These are phyloP conservation scores for Drosophila seguyi DNA, from an alignment of 1,140 invertebrate species.

Conservation along the genomic window DNA sequence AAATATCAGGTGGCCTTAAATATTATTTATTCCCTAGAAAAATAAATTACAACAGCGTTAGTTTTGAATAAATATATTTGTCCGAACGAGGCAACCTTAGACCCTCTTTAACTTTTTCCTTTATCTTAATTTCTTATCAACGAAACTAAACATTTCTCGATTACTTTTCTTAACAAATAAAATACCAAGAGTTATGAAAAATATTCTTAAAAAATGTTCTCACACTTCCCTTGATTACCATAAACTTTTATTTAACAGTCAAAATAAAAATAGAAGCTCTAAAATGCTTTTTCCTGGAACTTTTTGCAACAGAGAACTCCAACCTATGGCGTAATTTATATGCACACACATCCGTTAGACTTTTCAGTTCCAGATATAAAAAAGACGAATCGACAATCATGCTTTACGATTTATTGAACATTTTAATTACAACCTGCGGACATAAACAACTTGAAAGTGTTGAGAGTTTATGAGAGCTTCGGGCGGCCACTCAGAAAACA, in stretches of 20 bases:
- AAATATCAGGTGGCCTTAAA: neutral
- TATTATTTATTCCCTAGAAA: neutral
- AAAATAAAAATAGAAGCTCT: neutral
- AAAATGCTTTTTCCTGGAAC: neutral
- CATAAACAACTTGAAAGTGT: conserved; percentile 56
- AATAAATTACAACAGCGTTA: neutral
- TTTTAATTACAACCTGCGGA: conserved; percentile 77
- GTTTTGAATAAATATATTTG: neutral
- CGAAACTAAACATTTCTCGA: neutral
- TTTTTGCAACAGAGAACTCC: neutral
- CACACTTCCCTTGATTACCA: neutral
- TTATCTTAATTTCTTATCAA: no score
- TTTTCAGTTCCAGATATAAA: conserved; percentile 9
- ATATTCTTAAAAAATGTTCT: neutral
- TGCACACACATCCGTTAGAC: conserved; percentile 29
- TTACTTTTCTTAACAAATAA: neutral
- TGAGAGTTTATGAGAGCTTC: conserved; percentile 37
- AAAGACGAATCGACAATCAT: conserved; percentile 30
- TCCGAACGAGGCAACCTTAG: neutral
- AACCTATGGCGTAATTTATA: conserved; percentile 5
- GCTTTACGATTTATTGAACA: conserved; percentile 67
- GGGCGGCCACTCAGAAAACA: conserved; percentile 43
- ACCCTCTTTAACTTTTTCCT: no score
- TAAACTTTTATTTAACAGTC: neutral
- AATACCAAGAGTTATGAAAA: neutral